Base-by-base conservation (phyloP, 1,140 invertebrate genomes). In the Telenomus remus region DNA sequence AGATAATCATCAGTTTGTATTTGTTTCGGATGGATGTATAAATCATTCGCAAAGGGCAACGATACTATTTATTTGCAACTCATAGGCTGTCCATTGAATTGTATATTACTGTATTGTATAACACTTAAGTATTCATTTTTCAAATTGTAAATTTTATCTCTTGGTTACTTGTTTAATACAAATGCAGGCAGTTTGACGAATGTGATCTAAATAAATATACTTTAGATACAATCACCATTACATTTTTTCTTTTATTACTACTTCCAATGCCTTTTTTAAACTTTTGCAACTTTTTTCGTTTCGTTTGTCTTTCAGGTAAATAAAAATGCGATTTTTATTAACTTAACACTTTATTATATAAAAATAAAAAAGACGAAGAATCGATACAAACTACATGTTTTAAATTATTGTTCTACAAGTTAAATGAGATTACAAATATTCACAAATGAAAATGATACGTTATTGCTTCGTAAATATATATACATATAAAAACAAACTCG, bases 111-210 rank as follows among this genome's bases (percentile, higher is more conserved):
- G 50, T 81, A 73, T 39, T 64, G 60, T 83, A n/a, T 39, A 39
- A 81, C 54, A 65, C 79, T 54, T 85, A 79, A 57, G 50, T 71
- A 79, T 64, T 80, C 71, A 79, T 80, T 80, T 79, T 68, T 48
- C 14, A 64, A 76, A 64, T 68, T 84, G 80, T 85, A 84, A 81
- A 82, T 79, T 80, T 49, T 68, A 60, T 64, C 70, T 77, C 69
- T 78, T 57, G 68, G 72, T 85, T 84, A 77, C 68, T 79, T 72
- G 59, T 85, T 44, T 80, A 82, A 81, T 72, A 64, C 49, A 73
- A 77, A 79, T 77, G 48, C 68, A 44, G 35, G 35, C 9, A 60
- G 49, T 70, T 65, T 71, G 65, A 42, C 42, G 59, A 68, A 59
- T 73, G 63, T 76, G 49, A 65, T 46, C 16, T 6, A 54, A 79